A percentile compares a stretch with the other conserved stretches of the same genome.
phyloP scores from a whole-genome alignment of 2,888 invertebrate species.

The Oeneis ivallda region DNA sequence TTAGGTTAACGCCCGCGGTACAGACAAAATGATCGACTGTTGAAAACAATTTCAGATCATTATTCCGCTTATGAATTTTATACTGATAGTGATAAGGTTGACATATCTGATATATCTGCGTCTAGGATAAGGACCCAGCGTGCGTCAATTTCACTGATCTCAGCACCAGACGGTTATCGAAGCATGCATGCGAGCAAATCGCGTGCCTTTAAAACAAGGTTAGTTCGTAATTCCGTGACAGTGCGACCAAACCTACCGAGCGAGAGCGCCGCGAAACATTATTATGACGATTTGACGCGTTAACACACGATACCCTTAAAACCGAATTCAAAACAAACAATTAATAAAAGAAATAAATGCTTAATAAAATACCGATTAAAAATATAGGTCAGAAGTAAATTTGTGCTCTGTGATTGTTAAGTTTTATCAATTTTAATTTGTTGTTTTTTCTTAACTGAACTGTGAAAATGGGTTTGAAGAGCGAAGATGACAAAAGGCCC shows the following conservation, averaged over 20 bases:
- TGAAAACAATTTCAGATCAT: neutral
- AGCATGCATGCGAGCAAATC: slow-evolving; percentile 49
- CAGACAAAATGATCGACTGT: neutral
- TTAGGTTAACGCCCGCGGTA: neutral
- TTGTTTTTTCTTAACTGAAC: slow-evolving; percentile 45
- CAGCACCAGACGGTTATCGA: slow-evolving; percentile 40
- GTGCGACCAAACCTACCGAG: slow-evolving; percentile 66
- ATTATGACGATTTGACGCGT: slow-evolving; percentile 61
- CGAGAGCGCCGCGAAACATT: slow-evolving; percentile 49
- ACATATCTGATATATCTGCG: slow-evolving; percentile 23
- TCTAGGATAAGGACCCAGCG: slow-evolving; percentile 41
- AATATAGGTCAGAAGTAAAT: slow-evolving; percentile 55
- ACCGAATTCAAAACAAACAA: slow-evolving; percentile 10
- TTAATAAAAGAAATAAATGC: slow-evolving; percentile 36
- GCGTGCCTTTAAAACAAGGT: slow-evolving; percentile 72
- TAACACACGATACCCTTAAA: slow-evolving; percentile 46
- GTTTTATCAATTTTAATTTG: slow-evolving; percentile 39
- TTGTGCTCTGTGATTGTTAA: slow-evolving; percentile 33
- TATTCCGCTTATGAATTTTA: neutral
- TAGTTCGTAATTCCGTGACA: slow-evolving; percentile 61
- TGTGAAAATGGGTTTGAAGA: slow-evolving; percentile 77
- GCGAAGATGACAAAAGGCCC: slow-evolving; percentile 73
- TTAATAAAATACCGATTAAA: slow-evolving; percentile 48
- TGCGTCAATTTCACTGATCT: slow-evolving; percentile 59
- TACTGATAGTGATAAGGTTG: slow-evolving; percentile 6